Percentiles rank a stretch among this genome's conserved stretches.
These are phyloP conservation scores for Fregata magnificens DNA, from an alignment of 2,113 vertebrate species.

Conservation along the genomic window DNA sequence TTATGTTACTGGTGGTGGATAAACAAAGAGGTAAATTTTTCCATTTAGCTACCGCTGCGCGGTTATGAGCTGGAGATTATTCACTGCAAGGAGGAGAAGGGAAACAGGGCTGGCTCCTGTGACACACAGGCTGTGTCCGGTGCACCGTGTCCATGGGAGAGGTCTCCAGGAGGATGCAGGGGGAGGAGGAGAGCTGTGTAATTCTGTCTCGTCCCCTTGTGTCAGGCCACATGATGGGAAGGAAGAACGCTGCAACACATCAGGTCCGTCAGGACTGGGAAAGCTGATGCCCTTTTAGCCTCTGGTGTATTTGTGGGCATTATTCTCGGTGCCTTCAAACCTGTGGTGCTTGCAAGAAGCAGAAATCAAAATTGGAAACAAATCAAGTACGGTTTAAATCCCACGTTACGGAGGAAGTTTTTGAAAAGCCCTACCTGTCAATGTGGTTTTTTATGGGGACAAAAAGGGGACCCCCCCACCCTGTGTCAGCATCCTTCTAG, in stretches of 20 bases:
- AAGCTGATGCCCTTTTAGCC: not conserved
- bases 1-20: not conserved
- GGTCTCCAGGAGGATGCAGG: not conserved
- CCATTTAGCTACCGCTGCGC: not conserved
- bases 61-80: not conserved
- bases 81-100: not conserved
- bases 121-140: not conserved
- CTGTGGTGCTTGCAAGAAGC: not conserved
- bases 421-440: not conserved
- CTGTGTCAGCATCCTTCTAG: not conserved
- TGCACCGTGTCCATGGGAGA: not conserved
- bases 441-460: too few relatives aligned
- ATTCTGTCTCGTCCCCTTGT: not conserved
- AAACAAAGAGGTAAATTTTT: constrained; percentile 20
- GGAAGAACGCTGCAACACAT: not conserved
- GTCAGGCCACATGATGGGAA: not conserved
- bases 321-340: not conserved
- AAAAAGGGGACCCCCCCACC: not conserved
- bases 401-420: not conserved
- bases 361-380: not conserved
- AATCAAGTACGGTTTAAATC: not conserved
- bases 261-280: not conserved
- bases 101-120: not conserved
- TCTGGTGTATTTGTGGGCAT: not conserved
- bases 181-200: not conserved